These are phyloP conservation scores for Matsumyia berberina DNA, from an alignment of 2,888 invertebrate species.

Conservation along the genomic window DNA sequence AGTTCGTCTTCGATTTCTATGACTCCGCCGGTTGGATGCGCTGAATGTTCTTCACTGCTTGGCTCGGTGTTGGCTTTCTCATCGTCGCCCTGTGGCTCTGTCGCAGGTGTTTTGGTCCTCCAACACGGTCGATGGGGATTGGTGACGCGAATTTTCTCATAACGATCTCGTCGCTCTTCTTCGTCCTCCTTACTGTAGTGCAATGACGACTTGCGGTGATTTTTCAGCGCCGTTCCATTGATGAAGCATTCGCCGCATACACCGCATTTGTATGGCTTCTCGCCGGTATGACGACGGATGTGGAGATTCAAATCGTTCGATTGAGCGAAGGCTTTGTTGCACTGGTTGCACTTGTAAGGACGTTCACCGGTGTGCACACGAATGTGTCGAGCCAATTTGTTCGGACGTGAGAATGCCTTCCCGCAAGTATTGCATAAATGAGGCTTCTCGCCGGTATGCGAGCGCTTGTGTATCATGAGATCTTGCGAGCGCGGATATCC, in stretches of 20 bases:
- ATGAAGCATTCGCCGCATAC: slow-evolving; percentile 89
- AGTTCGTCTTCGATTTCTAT: slow-evolving; percentile 25
- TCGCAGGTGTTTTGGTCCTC: slow-evolving; percentile 37
- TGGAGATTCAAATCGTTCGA: slow-evolving; percentile 90
- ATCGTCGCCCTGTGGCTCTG: not conserved
- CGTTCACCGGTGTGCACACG: slow-evolving; percentile 86
- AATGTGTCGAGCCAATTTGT: slow-evolving; percentile 87
- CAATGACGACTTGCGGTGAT: slow-evolving; percentile 87
- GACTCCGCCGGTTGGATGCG: not conserved
- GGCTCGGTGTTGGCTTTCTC: not conserved
- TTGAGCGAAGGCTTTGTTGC: slow-evolving; percentile 86
- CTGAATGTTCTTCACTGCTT: not conserved
- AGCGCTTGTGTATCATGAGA: slow-evolving; percentile 86
- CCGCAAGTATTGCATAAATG: slow-evolving; percentile 82
- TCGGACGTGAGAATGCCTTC: slow-evolving; percentile 86
- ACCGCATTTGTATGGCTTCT: slow-evolving; percentile 87
- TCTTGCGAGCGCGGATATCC: slow-evolving; percentile 87
- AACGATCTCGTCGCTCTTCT: slow-evolving; percentile 78
- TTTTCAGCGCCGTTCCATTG: slow-evolving; percentile 87
- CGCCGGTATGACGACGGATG: slow-evolving; percentile 89
- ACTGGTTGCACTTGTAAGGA: slow-evolving; percentile 86
- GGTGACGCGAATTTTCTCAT: slow-evolving; percentile 81
- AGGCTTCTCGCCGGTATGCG: slow-evolving; percentile 87
- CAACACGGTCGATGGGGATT: slow-evolving; percentile 69
- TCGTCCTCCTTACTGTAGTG: slow-evolving; percentile 83